Conservation (phyloP, 1,140 invertebrate genomes). For the Triops longicaudatus region DNA sequence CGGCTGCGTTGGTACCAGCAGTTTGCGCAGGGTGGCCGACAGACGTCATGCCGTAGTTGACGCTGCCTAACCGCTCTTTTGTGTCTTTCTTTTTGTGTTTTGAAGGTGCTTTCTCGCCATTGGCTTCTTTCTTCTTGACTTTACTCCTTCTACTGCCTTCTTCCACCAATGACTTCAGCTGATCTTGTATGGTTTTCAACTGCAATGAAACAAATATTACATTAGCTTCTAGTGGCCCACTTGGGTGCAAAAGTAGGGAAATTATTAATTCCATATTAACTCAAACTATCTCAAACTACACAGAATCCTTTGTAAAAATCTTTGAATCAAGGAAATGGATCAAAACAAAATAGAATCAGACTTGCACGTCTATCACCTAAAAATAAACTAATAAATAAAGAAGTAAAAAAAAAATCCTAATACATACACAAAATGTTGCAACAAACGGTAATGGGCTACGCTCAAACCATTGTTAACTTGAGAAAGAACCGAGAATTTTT, state of each 20-base stretch:
- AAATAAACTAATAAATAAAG: too few relatives aligned
- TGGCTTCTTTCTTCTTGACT: slow-evolving; percentile 67
- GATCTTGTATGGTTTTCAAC: slow-evolving; percentile 80
- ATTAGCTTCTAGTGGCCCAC: too few relatives aligned
- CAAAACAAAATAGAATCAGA: neutral
- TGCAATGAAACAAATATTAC: slow-evolving; percentile 40
- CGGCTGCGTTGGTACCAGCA: neutral
- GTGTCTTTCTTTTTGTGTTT: slow-evolving; percentile 35
- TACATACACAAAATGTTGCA: too few relatives aligned
- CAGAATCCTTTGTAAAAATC: too few relatives aligned
- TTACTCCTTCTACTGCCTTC: slow-evolving; percentile 66
- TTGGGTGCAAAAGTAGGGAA: too few relatives aligned
- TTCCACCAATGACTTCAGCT: slow-evolving; percentile 78
- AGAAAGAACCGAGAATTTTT: too few relatives aligned
- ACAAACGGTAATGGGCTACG: too few relatives aligned
- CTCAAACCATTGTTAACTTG: too few relatives aligned
- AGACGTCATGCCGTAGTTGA: slow-evolving; percentile 8
- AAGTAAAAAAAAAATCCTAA: too few relatives aligned
- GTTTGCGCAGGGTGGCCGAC: neutral
- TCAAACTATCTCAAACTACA: too few relatives aligned
- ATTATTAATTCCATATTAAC: neutral
- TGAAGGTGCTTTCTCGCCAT: slow-evolving; percentile 44
- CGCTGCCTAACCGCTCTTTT: slow-evolving; percentile 35
- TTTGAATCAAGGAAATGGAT: neutral
- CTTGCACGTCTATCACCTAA: neutral